Base-by-base conservation (phyloP, 2,888 invertebrate species). In the Mechanitis messenoides region DNA sequence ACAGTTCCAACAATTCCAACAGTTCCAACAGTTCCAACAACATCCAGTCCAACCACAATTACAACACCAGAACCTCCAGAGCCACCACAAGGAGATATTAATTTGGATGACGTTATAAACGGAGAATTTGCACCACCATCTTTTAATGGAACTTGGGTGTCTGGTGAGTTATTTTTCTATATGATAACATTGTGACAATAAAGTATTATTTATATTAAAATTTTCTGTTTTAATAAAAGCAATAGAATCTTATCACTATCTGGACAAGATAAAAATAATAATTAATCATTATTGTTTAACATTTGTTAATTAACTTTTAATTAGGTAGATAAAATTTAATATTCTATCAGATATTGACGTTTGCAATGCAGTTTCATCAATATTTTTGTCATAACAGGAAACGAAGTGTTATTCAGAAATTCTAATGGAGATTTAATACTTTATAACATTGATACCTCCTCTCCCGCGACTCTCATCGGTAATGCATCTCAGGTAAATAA, bases 101-200 rank as follows among this genome's bases (percentile, higher is more conserved):
- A 91, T 59, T 87, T 96, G 64, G 94, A 95, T 64, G 95, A 95
- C 71, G 91, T 96, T 70, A 91, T 96, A 28, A 90, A 88, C 46
- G 95, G 95, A 55, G 92, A 91, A 64, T 92, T 93, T 66, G 84
- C 92, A 12, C 91, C 95, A 0, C 90, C 91, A 64, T 87, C 92
- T 53, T 96, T 96, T 80, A 96, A 96, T 81, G 96, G 94, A 59
- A 93, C 94, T 55, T 97, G 96, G 96, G 90, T 95, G 62, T 92
- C 94, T 79, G 95, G 95, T 95, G 85, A 80, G 79, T 56, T 28
- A 2, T 31, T 50, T 50, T 31, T 3, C 61, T 45, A 55, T 56
- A 54, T 38, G 33, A 33, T 28, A 62, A 11, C 5, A 28, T 53
- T 33, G 38, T 20, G 20, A 20, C 1, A 20, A 20, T 20, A 20